Base-by-base conservation (phyloP, 2,113 vertebrate genomes). In the Pholis gunnellus region DNA sequence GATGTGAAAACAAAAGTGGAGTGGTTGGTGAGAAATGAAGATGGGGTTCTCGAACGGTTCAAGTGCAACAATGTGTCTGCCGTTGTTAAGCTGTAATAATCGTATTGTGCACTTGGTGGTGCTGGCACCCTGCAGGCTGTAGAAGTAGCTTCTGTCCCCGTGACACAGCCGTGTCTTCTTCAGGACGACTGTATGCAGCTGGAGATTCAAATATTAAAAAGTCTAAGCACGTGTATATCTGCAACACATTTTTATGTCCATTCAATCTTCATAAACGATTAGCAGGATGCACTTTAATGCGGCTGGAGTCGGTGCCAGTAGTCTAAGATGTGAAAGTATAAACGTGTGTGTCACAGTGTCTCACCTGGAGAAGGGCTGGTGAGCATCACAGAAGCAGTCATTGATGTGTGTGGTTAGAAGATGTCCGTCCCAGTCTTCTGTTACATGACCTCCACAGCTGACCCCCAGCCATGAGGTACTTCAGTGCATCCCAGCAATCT, bases 401-500 rank as follows among this genome's bases (percentile, higher is more conserved):
- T 95, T 96, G 93, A 97, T 97, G 88, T 98, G 97, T 3, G 96
- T 96, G 71, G 86, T 95, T 4, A 97, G 95, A 63, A 98, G 95
- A 18, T 96, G 96, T 9, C 96, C 84, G 90, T 97, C 97, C 96
- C 96, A 97, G 84, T 97, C 96, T 5, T 97, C 97, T 0, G 97
- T 97, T 76, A 97, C 95, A 1, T 97, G 97, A 67, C 97, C 97
- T 9, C 97, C 96, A 0, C 97, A 97, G 88, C 95, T 97, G 88
- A 97, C 91, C 0, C 95, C 96, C n/a, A 0, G 96, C 94, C 0
- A 98, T 96, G 74, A 97, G 96, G 85, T 96, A 97, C 90, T 95
- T 97, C 31, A 97, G 94, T 0, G 96, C 95, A 0, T 97, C 96
- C 97, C 97, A 97, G 96, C 96, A 1, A 96, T 95, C 61, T 97